Conservation (phyloP, 92 coral and sea anemone genomes). For the Phymanthus crucifer region DNA sequence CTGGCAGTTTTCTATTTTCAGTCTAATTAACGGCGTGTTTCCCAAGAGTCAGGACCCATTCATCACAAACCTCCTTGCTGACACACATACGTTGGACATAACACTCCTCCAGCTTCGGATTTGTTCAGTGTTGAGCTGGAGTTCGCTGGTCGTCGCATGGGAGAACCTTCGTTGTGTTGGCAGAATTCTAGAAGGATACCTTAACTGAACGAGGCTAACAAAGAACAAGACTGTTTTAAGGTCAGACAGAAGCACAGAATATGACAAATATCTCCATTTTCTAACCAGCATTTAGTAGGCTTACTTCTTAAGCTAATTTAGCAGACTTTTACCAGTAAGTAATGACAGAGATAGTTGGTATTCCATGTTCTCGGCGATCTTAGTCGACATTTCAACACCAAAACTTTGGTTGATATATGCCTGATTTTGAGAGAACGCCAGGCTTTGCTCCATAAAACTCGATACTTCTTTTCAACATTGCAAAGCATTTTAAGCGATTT, state of each 20-base stretch:
- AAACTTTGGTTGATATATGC: background rate
- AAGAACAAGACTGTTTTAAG: background rate
- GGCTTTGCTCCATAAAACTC: background rate
- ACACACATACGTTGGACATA: constrained; percentile 1
- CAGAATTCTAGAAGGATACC: background rate
- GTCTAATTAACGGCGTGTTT: constrained; percentile 18
- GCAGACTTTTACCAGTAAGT: background rate
- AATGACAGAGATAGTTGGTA: background rate
- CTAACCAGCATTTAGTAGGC: background rate
- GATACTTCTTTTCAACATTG: background rate
- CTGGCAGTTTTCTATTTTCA: constrained; percentile 20
- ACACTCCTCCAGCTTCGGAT: background rate
- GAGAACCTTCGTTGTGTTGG: background rate
- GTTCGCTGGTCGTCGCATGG: background rate
- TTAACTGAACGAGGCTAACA: background rate
- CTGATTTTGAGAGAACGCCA: background rate
- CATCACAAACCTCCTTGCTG: background rate
- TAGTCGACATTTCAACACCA: background rate
- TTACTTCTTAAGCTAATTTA: background rate
- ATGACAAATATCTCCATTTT: background rate
- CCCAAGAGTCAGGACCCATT: background rate
- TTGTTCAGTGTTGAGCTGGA: background rate
- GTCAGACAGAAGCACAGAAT: background rate
- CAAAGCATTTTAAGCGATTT: constrained; percentile 33
- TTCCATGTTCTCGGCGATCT: background rate